Evolutionary conservation across 2,888 invertebrate genomes (phyloP), one percentile per base, ranked within the genome.

Genomic region (Tiliacea aurago): DNA sequence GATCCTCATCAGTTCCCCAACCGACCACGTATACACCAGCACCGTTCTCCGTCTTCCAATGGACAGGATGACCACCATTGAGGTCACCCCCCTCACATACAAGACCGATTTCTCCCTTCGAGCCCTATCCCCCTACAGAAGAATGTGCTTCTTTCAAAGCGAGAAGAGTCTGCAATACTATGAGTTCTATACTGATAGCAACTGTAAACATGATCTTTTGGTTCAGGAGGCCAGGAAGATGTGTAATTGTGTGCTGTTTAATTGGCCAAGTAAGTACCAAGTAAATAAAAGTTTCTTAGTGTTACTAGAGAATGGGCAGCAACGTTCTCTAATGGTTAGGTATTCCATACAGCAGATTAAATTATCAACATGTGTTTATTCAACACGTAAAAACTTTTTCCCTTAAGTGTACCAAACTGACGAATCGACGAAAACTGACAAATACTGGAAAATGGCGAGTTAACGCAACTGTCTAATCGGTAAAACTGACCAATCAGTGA

Each of bases 191-290:
- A 97, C 97, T 0, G 96, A 96, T 73, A 94, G 94, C 47, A 97
- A 97, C 76, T 97, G 97, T 81, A 95, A 96, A 78, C 92, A 96
- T 72, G 96, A 97, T 76, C 91, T 96, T 72, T 90, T 96, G 84
- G 94, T 97, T 1, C 92, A 91, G 62, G 95, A 96, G 79, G 95
- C 96, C 0, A 92, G 93, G 78, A 89, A 90, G 33, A 87, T 89
- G 72, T 97, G 97, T 83, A 87, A 94, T 43, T 97, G 97, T 81
- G 93, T 94, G 10, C 89, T 93, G 45, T 96, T 88, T 84, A 94
- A 95, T 79, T 96, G 95, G 95, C 96, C 96, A 23, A 90, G 96
- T 96, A 88, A 91, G 95, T 91, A 13, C 3, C 2, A 33, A 55
- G 61, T 23, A 2, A 15, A 2, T 10, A n/a, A 13, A n/a, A 37